A percentile compares a stretch with the other conserved stretches of the same genome.
Evolutionary conservation across 2,888 invertebrate genomes (phyloP).

Genomic region (Scaeva pyrastri): DNA sequence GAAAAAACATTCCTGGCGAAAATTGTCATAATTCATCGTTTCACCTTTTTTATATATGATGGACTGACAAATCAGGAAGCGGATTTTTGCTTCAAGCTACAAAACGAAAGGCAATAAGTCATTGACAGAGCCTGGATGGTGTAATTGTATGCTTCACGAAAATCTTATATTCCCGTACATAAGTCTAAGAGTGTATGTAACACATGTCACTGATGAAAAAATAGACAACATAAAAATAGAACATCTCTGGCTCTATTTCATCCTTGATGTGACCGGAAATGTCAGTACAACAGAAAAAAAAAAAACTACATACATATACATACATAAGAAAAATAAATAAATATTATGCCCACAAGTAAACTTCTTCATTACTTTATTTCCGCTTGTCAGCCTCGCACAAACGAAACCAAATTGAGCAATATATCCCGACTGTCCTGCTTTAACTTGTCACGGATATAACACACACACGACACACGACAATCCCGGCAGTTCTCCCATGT

Average conservation of each 20-base stretch:
- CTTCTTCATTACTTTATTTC: slow-evolving; percentile 40
- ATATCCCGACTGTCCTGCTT: slow-evolving; percentile 53
- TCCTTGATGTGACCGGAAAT: slow-evolving; percentile 30
- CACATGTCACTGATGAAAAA: slow-evolving; percentile 27
- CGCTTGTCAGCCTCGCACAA: slow-evolving; percentile 49
- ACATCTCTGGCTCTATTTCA: background rate
- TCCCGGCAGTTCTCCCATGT: slow-evolving; percentile 11
- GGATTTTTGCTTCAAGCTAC: slow-evolving; percentile 1
- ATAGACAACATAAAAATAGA: slow-evolving; percentile 9
- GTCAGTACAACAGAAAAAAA: background rate
- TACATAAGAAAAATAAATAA: slow-evolving; percentile 10
- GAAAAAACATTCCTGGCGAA: background rate
- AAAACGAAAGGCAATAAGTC: background rate
- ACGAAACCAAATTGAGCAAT: slow-evolving; percentile 58
- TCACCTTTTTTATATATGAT: background rate
- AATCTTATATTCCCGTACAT: background rate
- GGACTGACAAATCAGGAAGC: slow-evolving; percentile 6
- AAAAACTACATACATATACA: too few relatives aligned
- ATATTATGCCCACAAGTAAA: slow-evolving; percentile 30
- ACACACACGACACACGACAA: slow-evolving; percentile 26
- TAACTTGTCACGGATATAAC: slow-evolving; percentile 44
- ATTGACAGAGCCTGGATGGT: background rate
- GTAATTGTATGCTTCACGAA: slow-evolving; percentile 25
- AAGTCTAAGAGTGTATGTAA: background rate
- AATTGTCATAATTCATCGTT: slow-evolving; percentile 18